phyloP scores from a whole-genome alignment of 2,113 vertebrate genomes.

The Galbula dea region DNA sequence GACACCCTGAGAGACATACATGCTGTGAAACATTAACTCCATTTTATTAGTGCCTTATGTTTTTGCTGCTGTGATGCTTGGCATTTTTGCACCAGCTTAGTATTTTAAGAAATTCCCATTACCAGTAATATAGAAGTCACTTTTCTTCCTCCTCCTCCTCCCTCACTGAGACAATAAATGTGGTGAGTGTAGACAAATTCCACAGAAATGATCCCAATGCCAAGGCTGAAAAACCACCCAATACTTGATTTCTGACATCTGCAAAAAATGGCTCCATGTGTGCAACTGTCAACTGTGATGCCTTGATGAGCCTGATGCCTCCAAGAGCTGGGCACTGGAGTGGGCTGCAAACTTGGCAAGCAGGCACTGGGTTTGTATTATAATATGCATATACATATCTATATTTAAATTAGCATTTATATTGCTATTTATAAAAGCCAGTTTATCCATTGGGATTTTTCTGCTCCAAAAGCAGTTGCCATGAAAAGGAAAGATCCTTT shows the following conservation, averaged over 20 bases:
- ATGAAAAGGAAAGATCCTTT: neutral
- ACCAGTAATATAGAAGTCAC: neutral
- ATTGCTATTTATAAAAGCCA: too few species aligned
- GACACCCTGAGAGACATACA: neutral
- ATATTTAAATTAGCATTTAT: too few species aligned
- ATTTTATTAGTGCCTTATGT: neutral
- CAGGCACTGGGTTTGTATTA: too few species aligned
- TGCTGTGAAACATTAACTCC: neutral
- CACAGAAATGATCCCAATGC: neutral
- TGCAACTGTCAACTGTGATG: neutral
- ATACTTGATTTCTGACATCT: constrained; percentile 59
- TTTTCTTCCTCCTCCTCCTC: constrained; percentile 27
- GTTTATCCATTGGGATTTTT: neutral
- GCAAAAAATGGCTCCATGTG: constrained; percentile 17
- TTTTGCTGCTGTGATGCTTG: constrained; percentile 22
- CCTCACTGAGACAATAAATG: constrained; percentile 60
- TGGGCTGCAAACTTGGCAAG: too few species aligned
- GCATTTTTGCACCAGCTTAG: neutral
- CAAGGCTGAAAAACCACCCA: constrained; percentile 51
- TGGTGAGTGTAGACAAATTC: constrained; percentile 55
- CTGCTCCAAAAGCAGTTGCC: neutral
- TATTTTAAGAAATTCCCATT: neutral
- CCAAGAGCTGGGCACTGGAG: neutral
- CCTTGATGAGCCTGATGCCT: constrained; percentile 4
- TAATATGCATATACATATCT: too few species aligned